Evolutionary conservation across 2,888 invertebrate species (phyloP).

Genomic region (Aporophyla nigra): DNA sequence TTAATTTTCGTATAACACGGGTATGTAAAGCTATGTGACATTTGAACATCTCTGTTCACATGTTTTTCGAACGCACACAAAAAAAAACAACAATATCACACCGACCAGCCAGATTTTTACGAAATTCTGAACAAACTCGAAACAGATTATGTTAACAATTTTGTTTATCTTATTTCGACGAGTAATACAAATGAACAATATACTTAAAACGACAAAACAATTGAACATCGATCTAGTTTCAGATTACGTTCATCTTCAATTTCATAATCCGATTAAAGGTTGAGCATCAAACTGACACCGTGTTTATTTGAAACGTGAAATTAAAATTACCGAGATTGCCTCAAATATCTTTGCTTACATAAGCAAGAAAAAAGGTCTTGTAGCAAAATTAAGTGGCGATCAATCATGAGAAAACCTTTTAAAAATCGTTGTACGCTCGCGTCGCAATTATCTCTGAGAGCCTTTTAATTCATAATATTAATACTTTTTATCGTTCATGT

Average conservation of each 20-base stretch:
- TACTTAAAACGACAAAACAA: conserved; percentile 45
- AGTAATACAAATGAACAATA: conserved; percentile 8
- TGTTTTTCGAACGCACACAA: background rate
- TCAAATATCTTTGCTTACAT: conserved; percentile 35
- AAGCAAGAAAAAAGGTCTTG: conserved; percentile 23
- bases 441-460: conserved; percentile 30
- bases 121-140: conserved; percentile 1
- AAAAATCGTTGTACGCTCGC: conserved; percentile 3
- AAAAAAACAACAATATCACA: background rate
- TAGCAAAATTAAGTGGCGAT: conserved; percentile 33
- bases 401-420: conserved; percentile 35
- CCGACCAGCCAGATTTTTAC: background rate
- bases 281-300: conserved; percentile 31
- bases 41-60: conserved; percentile 16
- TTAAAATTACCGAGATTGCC: conserved; percentile 38
- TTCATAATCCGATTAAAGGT: conserved; percentile 42
- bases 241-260: conserved; percentile 28
- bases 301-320: conserved; percentile 45
- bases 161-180: background rate
- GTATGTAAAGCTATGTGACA: conserved; percentile 30
- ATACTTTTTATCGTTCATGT: conserved; percentile 29
- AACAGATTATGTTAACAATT: background rate
- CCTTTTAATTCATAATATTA: conserved; percentile 32
- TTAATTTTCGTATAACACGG: conserved; percentile 63
- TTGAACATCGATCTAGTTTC: conserved; percentile 24